phyloP scores from a whole-genome alignment of 2,113 vertebrate genomes.

The Rousettus leschenaultii region DNA sequence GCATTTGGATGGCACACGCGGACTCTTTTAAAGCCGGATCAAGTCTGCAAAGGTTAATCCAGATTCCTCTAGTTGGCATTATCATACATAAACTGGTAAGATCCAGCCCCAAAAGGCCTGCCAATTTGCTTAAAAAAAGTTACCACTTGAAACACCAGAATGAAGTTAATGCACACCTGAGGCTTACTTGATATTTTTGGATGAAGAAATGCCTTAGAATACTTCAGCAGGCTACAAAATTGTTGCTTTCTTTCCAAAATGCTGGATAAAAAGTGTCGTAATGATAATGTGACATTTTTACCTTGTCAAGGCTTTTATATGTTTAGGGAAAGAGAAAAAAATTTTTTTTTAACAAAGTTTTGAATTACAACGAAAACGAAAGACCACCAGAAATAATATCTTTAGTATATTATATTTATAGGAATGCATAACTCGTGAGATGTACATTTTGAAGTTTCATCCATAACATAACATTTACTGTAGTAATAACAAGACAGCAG shows the following conservation, averaged over 20 bases:
- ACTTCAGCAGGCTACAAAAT: background rate
- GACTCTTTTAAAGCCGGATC: background rate
- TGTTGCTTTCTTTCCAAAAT: constrained; percentile 12
- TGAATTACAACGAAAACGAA: constrained; percentile 73
- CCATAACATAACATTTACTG: constrained; percentile 77
- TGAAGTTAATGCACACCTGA: background rate
- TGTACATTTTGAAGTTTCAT: constrained; percentile 81
- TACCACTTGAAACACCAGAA: background rate
- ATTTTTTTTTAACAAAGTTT: constrained; percentile 38
- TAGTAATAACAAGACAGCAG: constrained; percentile 81
- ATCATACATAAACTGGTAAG: background rate
- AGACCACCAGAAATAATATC: constrained; percentile 59
- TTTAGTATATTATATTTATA: constrained; percentile 81
- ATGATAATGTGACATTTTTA: background rate
- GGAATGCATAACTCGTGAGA: constrained; percentile 80
- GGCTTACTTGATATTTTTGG: background rate
- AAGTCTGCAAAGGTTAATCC: background rate
- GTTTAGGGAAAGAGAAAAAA: constrained; percentile 26
- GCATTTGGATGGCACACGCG: background rate
- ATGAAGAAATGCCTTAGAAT: background rate
- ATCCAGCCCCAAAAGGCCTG: background rate
- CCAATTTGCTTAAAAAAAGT: background rate
- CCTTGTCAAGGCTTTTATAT: background rate
- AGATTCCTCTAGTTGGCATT: background rate
- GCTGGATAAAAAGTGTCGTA: background rate